phyloP scores from a whole-genome alignment of 2,888 invertebrate genomes.

The Quadroppia sp. region DNA sequence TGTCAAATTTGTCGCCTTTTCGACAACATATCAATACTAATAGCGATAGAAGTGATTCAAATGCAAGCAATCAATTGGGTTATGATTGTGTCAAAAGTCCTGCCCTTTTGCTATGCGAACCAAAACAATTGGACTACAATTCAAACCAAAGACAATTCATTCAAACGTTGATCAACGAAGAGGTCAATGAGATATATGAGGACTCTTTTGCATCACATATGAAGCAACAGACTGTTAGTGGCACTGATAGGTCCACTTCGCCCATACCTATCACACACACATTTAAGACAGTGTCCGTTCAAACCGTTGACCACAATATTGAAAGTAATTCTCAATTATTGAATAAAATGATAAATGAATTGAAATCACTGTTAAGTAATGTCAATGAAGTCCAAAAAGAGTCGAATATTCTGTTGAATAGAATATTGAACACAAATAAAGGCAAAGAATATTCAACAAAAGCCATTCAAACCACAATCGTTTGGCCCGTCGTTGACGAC shows the following conservation, averaged over 20 bases:
- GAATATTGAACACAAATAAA: neutral
- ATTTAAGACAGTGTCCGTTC: neutral
- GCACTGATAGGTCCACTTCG: neutral
- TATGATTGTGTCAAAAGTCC: neutral
- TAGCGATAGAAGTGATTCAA: neutral
- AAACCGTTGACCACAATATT: neutral
- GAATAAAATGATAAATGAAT: neutral
- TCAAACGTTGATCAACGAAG: neutral
- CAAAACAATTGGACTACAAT: conserved; percentile 1
- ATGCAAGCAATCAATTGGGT: neutral
- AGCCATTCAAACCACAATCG: neutral
- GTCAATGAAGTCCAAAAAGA: neutral
- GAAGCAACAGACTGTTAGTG: neutral
- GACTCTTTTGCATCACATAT: too few species aligned
- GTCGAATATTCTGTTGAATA: neutral
- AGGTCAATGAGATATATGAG: neutral
- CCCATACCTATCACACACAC: neutral
- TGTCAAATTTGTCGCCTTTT: neutral
- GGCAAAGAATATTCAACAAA: neutral
- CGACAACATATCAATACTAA: neutral
- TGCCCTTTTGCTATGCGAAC: neutral
- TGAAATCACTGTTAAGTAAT: neutral
- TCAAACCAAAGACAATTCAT: neutral
- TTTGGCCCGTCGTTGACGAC: neutral
- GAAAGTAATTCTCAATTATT: neutral